A percentile compares a stretch with the other conserved stretches of the same genome.
These are phyloP conservation scores for Drosophila mimetica DNA, from an alignment of 2,888 invertebrate species.

Conservation along the genomic window DNA sequence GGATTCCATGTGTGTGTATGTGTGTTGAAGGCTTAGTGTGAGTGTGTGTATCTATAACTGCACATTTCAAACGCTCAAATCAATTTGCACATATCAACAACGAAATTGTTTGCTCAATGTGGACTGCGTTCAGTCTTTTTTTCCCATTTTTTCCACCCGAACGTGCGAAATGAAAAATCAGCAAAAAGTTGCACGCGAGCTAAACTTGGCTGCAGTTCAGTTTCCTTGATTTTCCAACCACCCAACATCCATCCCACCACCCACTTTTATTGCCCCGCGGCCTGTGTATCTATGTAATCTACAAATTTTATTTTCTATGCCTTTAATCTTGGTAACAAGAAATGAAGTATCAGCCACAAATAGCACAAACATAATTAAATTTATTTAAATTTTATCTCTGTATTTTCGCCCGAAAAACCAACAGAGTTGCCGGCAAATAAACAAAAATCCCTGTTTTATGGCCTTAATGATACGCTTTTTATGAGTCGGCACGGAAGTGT, in stretches of 20 bases:
- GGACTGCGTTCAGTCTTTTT: slow-evolving; percentile 33
- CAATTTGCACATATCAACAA: slow-evolving; percentile 81
- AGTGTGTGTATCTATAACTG: slow-evolving; percentile 63
- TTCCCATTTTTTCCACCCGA: slow-evolving; percentile 38
- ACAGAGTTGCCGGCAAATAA: slow-evolving; percentile 62
- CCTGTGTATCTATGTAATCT: slow-evolving; percentile 62
- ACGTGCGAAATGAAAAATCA: slow-evolving; percentile 75
- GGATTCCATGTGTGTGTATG: slow-evolving; percentile 1
- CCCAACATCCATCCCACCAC: not conserved
- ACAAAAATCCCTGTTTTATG: slow-evolving; percentile 73
- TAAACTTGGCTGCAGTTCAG: slow-evolving; percentile 55
- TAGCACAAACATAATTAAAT: slow-evolving; percentile 74
- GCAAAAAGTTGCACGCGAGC: slow-evolving; percentile 63
- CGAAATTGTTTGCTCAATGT: slow-evolving; percentile 75
- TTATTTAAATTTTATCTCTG: slow-evolving; percentile 70
- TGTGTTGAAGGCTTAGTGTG: slow-evolving; percentile 13
- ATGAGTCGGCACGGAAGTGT: slow-evolving; percentile 72
- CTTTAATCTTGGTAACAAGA: slow-evolving; percentile 70
- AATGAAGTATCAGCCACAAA: slow-evolving; percentile 18
- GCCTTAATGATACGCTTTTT: slow-evolving; percentile 78
- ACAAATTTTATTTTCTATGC: slow-evolving; percentile 71
- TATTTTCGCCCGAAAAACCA: slow-evolving; percentile 35
- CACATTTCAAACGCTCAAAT: slow-evolving; percentile 74
- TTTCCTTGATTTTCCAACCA: slow-evolving; percentile 11
- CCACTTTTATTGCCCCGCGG: slow-evolving; percentile 9